Percentiles rank a stretch among this genome's conserved stretches.
Evolutionary conservation across 2,113 vertebrate species (phyloP).

Genomic region (Orcinus orca): DNA sequence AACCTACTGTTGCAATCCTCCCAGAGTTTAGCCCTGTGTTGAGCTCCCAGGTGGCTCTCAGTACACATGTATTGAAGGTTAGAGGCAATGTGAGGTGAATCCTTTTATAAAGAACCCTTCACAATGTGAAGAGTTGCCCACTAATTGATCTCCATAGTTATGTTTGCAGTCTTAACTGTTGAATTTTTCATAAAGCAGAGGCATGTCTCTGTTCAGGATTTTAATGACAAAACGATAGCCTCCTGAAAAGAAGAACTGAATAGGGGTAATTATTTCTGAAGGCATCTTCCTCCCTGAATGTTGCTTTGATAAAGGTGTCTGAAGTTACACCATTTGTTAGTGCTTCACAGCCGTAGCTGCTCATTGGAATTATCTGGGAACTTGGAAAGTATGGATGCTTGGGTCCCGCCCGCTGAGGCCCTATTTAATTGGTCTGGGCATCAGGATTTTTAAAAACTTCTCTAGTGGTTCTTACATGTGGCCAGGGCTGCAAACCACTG

Average conservation of each 20-base stretch:
- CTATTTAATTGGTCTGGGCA: not conserved
- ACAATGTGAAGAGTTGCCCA: not conserved
- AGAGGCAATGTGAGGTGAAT: not conserved
- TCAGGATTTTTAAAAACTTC: not conserved
- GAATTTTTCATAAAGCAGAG: not conserved
- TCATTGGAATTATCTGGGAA: not conserved
- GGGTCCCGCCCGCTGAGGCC: rapidly evolving
- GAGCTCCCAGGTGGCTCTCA: not conserved
- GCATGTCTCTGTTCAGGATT: not conserved
- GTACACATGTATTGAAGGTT: rapidly evolving
- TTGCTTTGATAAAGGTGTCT: not conserved
- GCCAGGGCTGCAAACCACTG: not conserved
- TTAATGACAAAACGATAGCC: not conserved
- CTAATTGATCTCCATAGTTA: not conserved
- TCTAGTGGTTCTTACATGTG: not conserved
- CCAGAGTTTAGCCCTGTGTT: not conserved
- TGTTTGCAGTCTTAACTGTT: not conserved
- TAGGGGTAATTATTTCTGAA: not conserved
- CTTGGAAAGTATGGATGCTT: not conserved
- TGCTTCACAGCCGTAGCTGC: not conserved
- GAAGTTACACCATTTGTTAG: not conserved
- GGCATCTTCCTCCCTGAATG: not conserved
- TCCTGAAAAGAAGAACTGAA: not conserved
- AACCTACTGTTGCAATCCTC: not conserved
- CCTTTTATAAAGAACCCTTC: not conserved